Conservation (phyloP, 2,797 vertebrate species). For the Myotis daubentonii region DNA sequence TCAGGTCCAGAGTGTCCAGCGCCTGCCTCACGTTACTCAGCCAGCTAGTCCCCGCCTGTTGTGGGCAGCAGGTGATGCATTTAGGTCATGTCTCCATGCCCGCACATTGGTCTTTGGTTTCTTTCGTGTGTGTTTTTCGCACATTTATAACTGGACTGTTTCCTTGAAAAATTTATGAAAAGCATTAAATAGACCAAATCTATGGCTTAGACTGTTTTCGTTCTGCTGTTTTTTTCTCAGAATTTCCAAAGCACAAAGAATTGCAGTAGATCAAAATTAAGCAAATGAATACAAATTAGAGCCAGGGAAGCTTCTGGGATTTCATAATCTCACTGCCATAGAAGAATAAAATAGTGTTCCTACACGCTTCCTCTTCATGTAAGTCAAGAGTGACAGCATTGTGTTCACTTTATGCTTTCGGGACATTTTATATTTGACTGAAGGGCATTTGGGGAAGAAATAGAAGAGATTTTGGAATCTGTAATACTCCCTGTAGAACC, state of each 20-base stretch:
- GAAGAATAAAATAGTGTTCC: slow-evolving; percentile 44
- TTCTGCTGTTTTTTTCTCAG: slow-evolving; percentile 78
- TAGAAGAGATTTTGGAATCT: slow-evolving; percentile 49
- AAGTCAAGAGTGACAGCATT: background rate
- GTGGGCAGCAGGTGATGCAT: slow-evolving; percentile 36
- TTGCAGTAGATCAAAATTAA: slow-evolving; percentile 78
- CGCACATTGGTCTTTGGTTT: background rate
- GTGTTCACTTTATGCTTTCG: background rate
- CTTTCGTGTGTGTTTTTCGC: slow-evolving; percentile 33
- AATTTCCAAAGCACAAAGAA: slow-evolving; percentile 81
- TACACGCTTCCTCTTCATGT: background rate
- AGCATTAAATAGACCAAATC: slow-evolving; percentile 75
- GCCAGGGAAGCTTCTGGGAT: background rate
- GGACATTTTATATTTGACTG: slow-evolving; percentile 62
- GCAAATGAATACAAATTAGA: slow-evolving; percentile 73
- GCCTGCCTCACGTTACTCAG: rapidly evolving
- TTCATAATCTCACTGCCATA: slow-evolving; percentile 65
- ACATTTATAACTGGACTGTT: slow-evolving; percentile 67
- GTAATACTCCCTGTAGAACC: slow-evolving; percentile 22
- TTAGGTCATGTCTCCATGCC: slow-evolving; percentile 46
- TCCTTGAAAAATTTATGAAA: slow-evolving; percentile 73
- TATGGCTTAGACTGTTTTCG: slow-evolving; percentile 79
- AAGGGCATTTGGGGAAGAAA: background rate
- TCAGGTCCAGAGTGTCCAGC: background rate
- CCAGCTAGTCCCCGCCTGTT: background rate